Conservation (phyloP, 1,140 invertebrate genomes). For the Leguminivora glycinivorella region DNA sequence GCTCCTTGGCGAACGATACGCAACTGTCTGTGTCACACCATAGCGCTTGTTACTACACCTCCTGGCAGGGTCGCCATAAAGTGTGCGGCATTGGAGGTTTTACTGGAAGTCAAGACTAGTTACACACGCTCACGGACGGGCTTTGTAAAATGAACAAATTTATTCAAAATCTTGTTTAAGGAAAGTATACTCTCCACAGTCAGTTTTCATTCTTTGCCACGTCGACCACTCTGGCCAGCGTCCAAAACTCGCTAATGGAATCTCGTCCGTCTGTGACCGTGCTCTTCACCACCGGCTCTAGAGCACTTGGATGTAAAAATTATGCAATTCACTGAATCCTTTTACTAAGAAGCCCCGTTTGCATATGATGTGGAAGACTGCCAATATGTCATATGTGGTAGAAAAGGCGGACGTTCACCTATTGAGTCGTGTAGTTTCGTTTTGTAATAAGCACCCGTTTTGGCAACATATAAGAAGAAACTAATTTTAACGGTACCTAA, state of each 20-base stretch:
- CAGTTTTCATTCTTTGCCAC: neutral
- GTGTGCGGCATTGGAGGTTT: too few species aligned
- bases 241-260: constrained; percentile 72
- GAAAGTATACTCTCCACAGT: neutral
- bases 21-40: too few species aligned
- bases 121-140: too few species aligned
- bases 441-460: neutral
- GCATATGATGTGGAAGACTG: constrained; percentile 2
- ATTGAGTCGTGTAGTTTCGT: too few species aligned
- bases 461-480: too few species aligned
- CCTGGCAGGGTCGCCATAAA: too few species aligned
- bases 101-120: too few species aligned
- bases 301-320: constrained; percentile 63
- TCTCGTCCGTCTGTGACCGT: constrained; percentile 64
- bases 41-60: too few species aligned
- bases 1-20: too few species aligned
- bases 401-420: neutral
- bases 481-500: too few species aligned
- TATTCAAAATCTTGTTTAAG: too few species aligned
- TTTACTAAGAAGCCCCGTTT: constrained; percentile 55
- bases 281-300: constrained; percentile 51
- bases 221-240: constrained; percentile 46
- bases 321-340: constrained; percentile 56
- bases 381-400: constrained; percentile 1
- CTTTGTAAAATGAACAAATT: too few species aligned